A percentile compares a stretch with the other conserved stretches of the same genome.
Evolutionary conservation across 2,797 vertebrate species (phyloP).

Genomic region (Myotis planiceps): DNA sequence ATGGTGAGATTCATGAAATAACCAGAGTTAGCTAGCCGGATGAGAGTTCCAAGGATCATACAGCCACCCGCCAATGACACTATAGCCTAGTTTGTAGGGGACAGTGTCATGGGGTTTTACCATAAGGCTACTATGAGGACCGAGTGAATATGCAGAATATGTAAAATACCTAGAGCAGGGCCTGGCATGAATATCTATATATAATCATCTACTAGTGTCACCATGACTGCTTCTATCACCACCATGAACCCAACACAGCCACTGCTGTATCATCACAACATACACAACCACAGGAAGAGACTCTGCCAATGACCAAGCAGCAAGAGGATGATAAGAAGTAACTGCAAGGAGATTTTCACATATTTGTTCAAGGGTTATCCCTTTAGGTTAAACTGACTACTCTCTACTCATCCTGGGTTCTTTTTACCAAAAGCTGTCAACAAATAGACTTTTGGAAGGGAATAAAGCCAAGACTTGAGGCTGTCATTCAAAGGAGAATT

Average conservation of each 20-base stretch:
- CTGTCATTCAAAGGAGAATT: not conserved
- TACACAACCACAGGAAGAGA: not conserved
- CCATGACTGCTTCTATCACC: not conserved
- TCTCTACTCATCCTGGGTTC: not conserved
- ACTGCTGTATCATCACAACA: not conserved
- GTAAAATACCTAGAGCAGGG: not conserved
- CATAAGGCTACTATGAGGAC: not conserved
- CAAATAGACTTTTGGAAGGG: not conserved
- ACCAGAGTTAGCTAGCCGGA: not conserved
- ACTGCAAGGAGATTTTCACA: not conserved
- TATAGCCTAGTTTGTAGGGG: not conserved
- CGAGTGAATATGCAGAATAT: not conserved
- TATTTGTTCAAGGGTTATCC: not conserved
- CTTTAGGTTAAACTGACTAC: not conserved
- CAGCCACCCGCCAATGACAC: not conserved
- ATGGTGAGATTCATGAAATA: not conserved
- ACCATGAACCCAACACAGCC: rapidly evolving
- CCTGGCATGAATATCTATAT: not conserved
- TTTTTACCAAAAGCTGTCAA: not conserved
- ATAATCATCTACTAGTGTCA: too few species aligned
- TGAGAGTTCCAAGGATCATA: not conserved
- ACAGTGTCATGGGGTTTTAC: not conserved
- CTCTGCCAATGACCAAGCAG: not conserved
- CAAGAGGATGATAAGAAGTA: not conserved
- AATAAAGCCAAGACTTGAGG: not conserved